Evolutionary conservation across 2,888 invertebrate genomes (phyloP), one percentile per base, ranked within the genome.

Genomic region (Hipparchia semele): DNA sequence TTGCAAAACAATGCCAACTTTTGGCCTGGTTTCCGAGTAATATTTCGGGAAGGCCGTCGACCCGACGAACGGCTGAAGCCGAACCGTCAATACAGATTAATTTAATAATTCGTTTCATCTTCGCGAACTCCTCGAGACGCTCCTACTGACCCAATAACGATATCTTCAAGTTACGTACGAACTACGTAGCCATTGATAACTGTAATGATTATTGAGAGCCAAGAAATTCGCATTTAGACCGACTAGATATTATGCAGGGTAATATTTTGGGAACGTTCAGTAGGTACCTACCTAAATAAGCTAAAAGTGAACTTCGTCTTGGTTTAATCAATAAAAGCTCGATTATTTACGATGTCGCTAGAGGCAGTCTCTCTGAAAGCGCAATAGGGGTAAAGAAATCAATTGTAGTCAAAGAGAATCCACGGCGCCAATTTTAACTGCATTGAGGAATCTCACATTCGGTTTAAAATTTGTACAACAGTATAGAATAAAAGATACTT

Each of bases 21-120:
- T 33, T 46, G 65, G 62, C 68, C 72, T 68, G 72, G n/a, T 68
- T 68, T 59, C 60, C 59, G 59, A 72, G 45, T 56, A 13, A 60
- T 75, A 75, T 75, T 73, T 70, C 56, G 39, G 68, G 75, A 71
- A 73, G 75, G 75, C 68, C 73, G n/a, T 75, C 68, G 73, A 75
- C 75, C 75, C 68, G 58, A 59, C 23, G 58, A 10, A 23, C 13
- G 49, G 6, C 58, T 39, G 49, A 58, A 49, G 51, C 45, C 23
- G 51, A n/a, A 7, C 59, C 59, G 59, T 59, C 68, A 68, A 60
- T 68, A 60, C 59, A 58, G 49, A 51, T 68, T 59, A 49, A n/a
- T 68, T 49, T 68, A 13, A 46, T 68, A 46, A 68, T 68, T 68
- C 58, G 59, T 68, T 59, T 68, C 59, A 59, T 68, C 68, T 68